phyloP scores from a whole-genome alignment of 2,888 invertebrate species.

The Hemithea aestivaria region DNA sequence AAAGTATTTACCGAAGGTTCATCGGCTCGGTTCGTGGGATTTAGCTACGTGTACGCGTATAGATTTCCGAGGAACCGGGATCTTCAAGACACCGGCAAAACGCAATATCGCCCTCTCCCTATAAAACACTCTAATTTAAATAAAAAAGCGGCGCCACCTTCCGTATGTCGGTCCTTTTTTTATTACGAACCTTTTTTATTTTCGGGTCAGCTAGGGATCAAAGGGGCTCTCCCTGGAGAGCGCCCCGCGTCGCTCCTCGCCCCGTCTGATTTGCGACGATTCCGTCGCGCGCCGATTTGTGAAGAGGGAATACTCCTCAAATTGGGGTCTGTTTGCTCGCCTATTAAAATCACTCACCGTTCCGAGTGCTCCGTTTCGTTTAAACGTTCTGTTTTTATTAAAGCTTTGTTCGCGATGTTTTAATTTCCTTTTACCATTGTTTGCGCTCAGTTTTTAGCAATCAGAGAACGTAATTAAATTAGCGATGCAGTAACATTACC shows the following conservation, averaged over 20 bases:
- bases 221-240: constrained; percentile 74
- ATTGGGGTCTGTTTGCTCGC: constrained; percentile 70
- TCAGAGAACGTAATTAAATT: constrained; percentile 27
- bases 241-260: constrained; percentile 44
- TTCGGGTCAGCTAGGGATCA: constrained; percentile 79
- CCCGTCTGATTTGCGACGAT: constrained; percentile 73
- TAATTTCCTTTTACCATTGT: constrained; percentile 35
- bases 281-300: constrained; percentile 73
- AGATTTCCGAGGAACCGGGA: constrained; percentile 62
- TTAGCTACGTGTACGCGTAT: constrained; percentile 54
- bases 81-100: constrained; percentile 71
- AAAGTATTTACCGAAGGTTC: constrained; percentile 56
- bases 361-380: constrained; percentile 46
- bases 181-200: constrained; percentile 79
- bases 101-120: constrained; percentile 76
- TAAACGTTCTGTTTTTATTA: constrained; percentile 48
- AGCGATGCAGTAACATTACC: constrained; percentile 24
- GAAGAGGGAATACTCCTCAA: constrained; percentile 73
- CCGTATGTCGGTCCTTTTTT: constrained; percentile 78
- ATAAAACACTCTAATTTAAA: constrained; percentile 80
- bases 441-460: constrained; percentile 26
- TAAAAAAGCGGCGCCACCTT: constrained; percentile 79
- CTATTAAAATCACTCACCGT: constrained; percentile 75
- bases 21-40: constrained; percentile 48
- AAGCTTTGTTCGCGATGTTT: constrained; percentile 38